Base-by-base conservation (phyloP, 2,888 invertebrate species). In the Spisula solida region DNA sequence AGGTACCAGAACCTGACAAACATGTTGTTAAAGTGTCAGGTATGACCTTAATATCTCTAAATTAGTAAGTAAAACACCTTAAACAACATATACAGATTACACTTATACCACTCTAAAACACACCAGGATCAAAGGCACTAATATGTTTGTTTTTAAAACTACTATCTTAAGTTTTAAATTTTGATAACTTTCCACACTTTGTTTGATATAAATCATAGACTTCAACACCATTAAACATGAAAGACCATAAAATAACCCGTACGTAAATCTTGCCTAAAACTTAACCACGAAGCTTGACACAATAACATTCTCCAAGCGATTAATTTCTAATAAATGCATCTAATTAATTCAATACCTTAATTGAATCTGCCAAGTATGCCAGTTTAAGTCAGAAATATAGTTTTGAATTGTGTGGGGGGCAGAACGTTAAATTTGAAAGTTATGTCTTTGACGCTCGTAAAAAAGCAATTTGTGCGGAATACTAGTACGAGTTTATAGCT, bases 331-430 rank as follows among this genome's bases (percentile, higher is more conserved):
- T 70, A 31, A 70, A 70, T 70, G 70, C 31, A 16, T 31, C 70
- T 70, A 70, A 70, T 70, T 70, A 70, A 70, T 70, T 70, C 70
- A 70, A 70, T 31, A 70, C 70, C 31, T 70, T 31, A 70, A 70
- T 70, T 70, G 70, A 70, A 70, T 70, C 70, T 70, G 70, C 70
- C 70, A 70, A 31, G 29, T 14, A 70, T n/a, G 70, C 31, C 70
- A 70, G 31, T 4, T 29, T 70, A 70, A 70, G 29, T 31, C 31
- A 70, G 70, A 70, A 29, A 31, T 70, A 70, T 70, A 31, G 70
- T 70, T 70, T 31, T 70, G 31, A 70, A 70, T 31, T 29, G 70
- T 70, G 70, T 70, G 70, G 70, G n/a, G 70, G 70, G 70, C 31
- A 70, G 70, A 31, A 18, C 31, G 31, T n/a, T 70, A 70, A 31